These are phyloP conservation scores for Brachypteracias leptosomus DNA, from an alignment of 2,113 vertebrate genomes.

Conservation along the genomic window DNA sequence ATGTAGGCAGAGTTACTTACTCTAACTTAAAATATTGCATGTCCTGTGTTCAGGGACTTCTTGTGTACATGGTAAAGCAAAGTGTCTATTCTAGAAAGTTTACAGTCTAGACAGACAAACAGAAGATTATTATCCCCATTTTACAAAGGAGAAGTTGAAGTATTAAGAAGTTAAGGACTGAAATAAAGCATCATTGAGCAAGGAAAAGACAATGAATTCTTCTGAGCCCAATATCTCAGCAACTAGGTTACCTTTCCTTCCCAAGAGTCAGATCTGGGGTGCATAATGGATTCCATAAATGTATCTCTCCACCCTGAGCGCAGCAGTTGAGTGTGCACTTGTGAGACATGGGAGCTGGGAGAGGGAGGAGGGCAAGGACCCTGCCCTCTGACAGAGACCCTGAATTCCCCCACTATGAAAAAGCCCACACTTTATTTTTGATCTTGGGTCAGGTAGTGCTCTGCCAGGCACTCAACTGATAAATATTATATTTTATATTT, in stretches of 20 bases:
- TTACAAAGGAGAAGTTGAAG: background rate
- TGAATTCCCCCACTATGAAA: background rate
- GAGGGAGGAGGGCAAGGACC: background rate
- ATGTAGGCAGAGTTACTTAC: background rate
- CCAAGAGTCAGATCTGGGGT: background rate
- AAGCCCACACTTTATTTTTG: background rate
- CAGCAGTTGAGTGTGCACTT: background rate
- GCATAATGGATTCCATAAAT: background rate
- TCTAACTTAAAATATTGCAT: background rate
- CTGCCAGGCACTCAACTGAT: background rate
- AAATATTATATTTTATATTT: background rate
- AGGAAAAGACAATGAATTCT: background rate
- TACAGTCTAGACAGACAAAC: background rate
- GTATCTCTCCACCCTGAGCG: rapidly evolving
- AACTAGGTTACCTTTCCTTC: background rate
- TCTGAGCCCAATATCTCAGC: background rate
- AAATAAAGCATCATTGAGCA: background rate
- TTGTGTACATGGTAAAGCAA: background rate
- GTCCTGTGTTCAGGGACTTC: background rate
- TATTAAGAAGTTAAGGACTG: background rate
- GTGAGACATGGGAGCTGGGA: background rate
- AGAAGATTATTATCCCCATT: background rate
- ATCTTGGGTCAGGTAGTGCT: background rate
- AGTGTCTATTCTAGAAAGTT: background rate
- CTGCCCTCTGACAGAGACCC: background rate